phyloP scores from a whole-genome alignment of 2,113 vertebrate species.

The Brevimyrus niger region DNA sequence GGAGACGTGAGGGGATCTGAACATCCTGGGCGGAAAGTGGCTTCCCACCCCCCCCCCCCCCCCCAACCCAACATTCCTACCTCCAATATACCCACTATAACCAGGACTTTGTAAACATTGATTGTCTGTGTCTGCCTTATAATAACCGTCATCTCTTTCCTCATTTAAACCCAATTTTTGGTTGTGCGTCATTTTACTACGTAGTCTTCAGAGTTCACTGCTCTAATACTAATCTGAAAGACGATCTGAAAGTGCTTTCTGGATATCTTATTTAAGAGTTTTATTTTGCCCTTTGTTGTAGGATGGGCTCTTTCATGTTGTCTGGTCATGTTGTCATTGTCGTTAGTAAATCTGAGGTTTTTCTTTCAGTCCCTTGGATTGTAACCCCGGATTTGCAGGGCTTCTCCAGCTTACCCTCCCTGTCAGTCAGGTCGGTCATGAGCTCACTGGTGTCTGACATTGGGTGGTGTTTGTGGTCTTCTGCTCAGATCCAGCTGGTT shows the following conservation, averaged over 20 bases:
- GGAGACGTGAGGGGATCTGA: no score
- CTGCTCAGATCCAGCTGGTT: slow-evolving; percentile 16
- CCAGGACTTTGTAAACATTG: not conserved
- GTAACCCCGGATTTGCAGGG: no score
- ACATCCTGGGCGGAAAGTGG: no score
- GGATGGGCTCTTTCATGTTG: not conserved
- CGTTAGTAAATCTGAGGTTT: not conserved
- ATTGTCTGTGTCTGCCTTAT: not conserved
- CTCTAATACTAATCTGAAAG: not conserved
- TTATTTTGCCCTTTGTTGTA: not conserved
- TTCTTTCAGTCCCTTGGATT: not conserved
- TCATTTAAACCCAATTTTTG: not conserved
- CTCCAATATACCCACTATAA: not conserved
- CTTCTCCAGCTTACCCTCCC: not conserved
- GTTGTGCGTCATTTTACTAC: not conserved
- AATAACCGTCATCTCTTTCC: not conserved
- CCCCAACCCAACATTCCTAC: not conserved
- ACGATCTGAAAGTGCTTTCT: not conserved
- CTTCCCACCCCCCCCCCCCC: no score
- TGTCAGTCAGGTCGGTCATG: not conserved
- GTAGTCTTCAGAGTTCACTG: not conserved
- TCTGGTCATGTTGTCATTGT: not conserved
- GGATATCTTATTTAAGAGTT: not conserved
- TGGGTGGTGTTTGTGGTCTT: not conserved
- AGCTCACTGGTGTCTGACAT: not conserved